Evolutionary conservation across 2,797 vertebrate species (phyloP).

Genomic region (Mormyrus hasselquistii): DNA sequence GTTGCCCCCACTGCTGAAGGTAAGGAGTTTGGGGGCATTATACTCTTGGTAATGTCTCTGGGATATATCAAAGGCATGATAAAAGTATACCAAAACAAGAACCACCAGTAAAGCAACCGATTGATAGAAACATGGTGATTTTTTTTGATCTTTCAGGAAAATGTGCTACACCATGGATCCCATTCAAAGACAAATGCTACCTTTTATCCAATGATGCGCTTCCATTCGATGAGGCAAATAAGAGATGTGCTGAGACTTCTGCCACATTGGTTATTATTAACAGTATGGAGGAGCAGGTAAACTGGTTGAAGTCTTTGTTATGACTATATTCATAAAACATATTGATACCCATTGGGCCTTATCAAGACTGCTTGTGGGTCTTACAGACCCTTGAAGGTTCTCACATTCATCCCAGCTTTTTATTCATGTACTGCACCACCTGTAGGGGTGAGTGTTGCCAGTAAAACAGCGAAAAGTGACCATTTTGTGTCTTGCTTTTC

Average conservation of each 20-base stretch:
- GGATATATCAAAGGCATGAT: neutral
- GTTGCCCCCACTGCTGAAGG: constrained; percentile 33
- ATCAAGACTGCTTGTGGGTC: neutral
- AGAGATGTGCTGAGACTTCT: constrained; percentile 67
- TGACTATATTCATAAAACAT: neutral
- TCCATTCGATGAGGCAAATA: constrained; percentile 75
- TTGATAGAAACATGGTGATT: neutral
- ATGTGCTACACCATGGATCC: constrained; percentile 75
- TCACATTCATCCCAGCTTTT: neutral
- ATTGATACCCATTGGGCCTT: neutral
- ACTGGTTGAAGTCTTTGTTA: neutral
- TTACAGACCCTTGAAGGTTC: neutral
- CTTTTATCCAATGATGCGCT: constrained; percentile 76
- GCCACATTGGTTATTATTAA: constrained; percentile 78
- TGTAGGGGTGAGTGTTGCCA: neutral
- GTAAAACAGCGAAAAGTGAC: neutral
- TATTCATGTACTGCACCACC: neutral
- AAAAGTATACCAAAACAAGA: neutral
- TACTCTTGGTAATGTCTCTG: neutral
- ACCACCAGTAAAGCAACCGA: neutral
- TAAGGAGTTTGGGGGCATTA: neutral
- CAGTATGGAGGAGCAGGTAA: constrained; percentile 81
- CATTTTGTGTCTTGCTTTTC: constrained; percentile 33
- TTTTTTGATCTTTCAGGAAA: constrained; percentile 48
- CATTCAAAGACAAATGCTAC: constrained; percentile 82